Percentiles rank a stretch among this genome's conserved stretches.
These are phyloP conservation scores for Hoplodrina ambigua DNA, from an alignment of 2,888 invertebrate species.

Conservation along the genomic window DNA sequence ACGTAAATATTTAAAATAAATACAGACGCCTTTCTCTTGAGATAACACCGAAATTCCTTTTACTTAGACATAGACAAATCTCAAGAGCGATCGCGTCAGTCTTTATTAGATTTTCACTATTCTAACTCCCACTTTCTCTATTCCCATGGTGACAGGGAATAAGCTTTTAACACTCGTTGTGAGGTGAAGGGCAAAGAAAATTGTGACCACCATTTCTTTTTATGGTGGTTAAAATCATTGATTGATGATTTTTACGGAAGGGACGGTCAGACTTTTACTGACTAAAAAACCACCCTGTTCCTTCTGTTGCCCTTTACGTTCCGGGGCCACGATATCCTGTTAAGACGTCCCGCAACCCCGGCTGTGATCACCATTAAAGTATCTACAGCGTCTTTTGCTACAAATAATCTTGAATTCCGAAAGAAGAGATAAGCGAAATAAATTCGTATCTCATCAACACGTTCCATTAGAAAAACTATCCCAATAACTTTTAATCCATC, in stretches of 20 bases:
- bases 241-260: too few relatives aligned
- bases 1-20: neutral
- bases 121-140: constrained; percentile 3
- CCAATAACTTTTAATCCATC: constrained; percentile 34
- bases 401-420: constrained; percentile 58
- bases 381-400: constrained; percentile 38
- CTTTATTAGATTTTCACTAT: constrained; percentile 26
- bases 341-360: too few relatives aligned
- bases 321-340: too few relatives aligned
- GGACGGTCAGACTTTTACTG: too few relatives aligned
- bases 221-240: too few relatives aligned
- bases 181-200: constrained; percentile 4
- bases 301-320: too few relatives aligned
- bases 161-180: neutral
- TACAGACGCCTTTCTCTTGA: neutral
- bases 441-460: constrained; percentile 41
- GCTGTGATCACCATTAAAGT: constrained; percentile 11
- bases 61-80: constrained; percentile 32
- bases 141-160: constrained; percentile 14
- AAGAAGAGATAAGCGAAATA: constrained; percentile 64
- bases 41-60: constrained; percentile 17
- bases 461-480: constrained; percentile 4
- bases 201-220: constrained; percentile 14
- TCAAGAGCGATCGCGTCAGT: constrained; percentile 17
- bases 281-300: too few relatives aligned